A percentile compares a stretch with the other conserved stretches of the same genome.
These are phyloP conservation scores for Helogale parvula DNA, from an alignment of 2,113 vertebrate genomes.

Conservation along the genomic window DNA sequence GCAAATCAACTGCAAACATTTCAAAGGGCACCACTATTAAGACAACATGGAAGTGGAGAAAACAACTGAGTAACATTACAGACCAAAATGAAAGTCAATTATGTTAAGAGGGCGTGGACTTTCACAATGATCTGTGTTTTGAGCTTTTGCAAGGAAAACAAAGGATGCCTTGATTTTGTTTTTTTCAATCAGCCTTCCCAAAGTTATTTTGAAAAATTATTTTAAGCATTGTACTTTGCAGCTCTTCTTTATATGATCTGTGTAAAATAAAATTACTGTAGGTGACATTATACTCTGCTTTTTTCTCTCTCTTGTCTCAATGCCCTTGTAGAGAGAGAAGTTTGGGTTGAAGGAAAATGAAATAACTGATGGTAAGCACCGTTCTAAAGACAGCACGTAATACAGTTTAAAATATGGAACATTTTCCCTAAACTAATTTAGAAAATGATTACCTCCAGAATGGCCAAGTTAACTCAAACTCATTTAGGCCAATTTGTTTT, in stretches of 20 bases:
- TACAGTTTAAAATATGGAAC: slow-evolving; percentile 30
- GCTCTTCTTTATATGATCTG: neutral
- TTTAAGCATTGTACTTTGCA: neutral
- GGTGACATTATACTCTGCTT: neutral
- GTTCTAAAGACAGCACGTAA: neutral
- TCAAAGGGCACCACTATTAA: slow-evolving; percentile 10
- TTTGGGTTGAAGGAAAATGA: neutral
- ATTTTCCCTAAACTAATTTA: slow-evolving; percentile 41
- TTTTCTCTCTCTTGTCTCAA: neutral
- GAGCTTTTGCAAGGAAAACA: neutral
- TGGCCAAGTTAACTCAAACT: slow-evolving; percentile 36
- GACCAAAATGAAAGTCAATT: neutral
- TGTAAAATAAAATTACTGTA: neutral
- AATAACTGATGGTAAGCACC: neutral
- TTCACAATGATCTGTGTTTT: neutral
- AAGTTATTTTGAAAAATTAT: neutral
- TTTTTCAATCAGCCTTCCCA: slow-evolving; percentile 1
- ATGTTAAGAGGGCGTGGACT: neutral
- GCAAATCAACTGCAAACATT: neutral
- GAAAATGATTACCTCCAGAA: slow-evolving; percentile 9
- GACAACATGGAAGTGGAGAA: neutral
- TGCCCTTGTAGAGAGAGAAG: neutral
- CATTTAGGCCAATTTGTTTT: neutral
- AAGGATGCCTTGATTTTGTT: slow-evolving; percentile 1
- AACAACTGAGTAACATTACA: neutral